Evolutionary conservation across 2,113 vertebrate species (phyloP), one percentile per base, ranked within the genome.

Genomic region (Nematolebias whitei): DNA sequence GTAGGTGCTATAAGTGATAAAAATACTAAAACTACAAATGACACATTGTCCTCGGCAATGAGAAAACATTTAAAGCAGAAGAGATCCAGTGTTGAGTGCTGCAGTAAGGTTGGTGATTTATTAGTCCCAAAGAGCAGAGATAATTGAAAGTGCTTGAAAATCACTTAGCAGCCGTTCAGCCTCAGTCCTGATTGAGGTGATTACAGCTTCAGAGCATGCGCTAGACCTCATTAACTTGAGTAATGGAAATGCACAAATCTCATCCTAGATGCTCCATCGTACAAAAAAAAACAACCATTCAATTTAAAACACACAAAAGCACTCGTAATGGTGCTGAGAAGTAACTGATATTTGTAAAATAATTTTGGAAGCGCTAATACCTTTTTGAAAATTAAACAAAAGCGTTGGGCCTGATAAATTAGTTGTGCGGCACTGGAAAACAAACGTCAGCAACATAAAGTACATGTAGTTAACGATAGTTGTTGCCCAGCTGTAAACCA

Each of bases 221-320:
- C 52, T 29, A 38, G 51, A 68, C 53, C 68, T 82, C 74, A 80
- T 78, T 76, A 84, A 72, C 47, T 52, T 38, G 58, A 76, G 43
- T 71, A 66, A 84, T 77, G 56, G 50, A 54, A 76, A 63, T 1
- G 3, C 61, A 49, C 38, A 11, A 68, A 63, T 9, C 0, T 50
- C 52, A 69, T 51, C 49, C 49, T n/a, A 0, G 3, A 68, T 43
- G 48, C 12, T 59, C 32, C 49, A 61, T 52, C 55, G 53, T 19
- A 45, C 44, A n/a, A 19, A 45, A 47, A 47, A 8, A 47, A 47
- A 63, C 68, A 69, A 41, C 49, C 43, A 32, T 20, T 20, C n/a
- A 35, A 3, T 8, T 38, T 12, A 2, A 9, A 3, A 49, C 6
- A 50, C 5, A 2, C 52, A 32, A 9, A 7, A 39, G 16, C 44